Base-by-base conservation (phyloP, 2,113 vertebrate genomes). In the Lynx canadensis region DNA sequence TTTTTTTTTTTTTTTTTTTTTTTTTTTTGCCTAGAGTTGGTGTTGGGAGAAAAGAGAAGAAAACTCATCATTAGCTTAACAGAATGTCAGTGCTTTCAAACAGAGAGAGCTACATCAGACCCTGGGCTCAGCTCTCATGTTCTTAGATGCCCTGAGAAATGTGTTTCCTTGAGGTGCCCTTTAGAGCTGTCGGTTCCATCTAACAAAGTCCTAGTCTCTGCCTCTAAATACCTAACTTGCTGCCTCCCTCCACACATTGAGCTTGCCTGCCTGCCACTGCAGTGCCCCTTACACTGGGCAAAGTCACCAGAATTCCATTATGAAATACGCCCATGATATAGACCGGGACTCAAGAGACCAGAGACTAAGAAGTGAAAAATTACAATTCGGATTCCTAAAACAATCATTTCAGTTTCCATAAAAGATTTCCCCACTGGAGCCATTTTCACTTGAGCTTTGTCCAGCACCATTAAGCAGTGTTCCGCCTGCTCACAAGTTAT, bases 381-480 rank as follows among this genome's bases (percentile, higher is more conserved):
- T 41, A 85, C 55, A 91, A 57, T 71, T 87, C 80, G 27, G 52
- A 63, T 84, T 88, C 25, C 88, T 95, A 84, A 98, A 96, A 87
- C 41, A 85, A 96, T 89, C 69, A 27, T 76, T 90, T 97, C 55
- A 0, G 33, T 79, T 91, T 91, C 91, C 68, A 66, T 92, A 52
- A 76, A 96, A 79, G 74, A 79, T 73, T 94, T 92, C 21, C 91
- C 97, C 66, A 29, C 74, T 13, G 41, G 85, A 83, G 65, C 91
- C 66, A 36, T 95, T 85, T 95, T 76, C 88, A 74, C 69, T 18
- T 50, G 88, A 80, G 92, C 76, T 91, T 81, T 36, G 69, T 69
- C 97, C 71, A 23, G 87, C 4, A 0, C 74, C 92, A 78, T 95
- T 88, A 82, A 93, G 88, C 88, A 91, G 52, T n/a, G 66, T 81